Evolutionary conservation across 2,888 invertebrate genomes (phyloP).

Genomic region (Macrosoma leucophasiata): DNA sequence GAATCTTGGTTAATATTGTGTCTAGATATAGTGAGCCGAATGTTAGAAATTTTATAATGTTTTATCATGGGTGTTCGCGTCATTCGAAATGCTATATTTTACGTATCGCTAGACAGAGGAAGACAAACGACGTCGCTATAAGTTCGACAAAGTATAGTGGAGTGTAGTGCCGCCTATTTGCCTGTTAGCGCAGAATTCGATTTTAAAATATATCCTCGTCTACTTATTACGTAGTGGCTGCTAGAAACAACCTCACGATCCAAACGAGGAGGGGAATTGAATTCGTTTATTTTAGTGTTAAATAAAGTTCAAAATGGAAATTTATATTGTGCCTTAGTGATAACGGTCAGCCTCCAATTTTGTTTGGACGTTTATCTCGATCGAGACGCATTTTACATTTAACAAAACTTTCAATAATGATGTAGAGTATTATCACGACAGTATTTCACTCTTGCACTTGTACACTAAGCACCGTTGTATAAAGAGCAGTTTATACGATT

Average conservation of each 20-base stretch:
- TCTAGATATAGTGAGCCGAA: too few species aligned
- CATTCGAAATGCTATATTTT: too few species aligned
- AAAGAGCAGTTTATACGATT: slow-evolving; percentile 32
- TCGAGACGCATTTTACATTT: slow-evolving; percentile 37
- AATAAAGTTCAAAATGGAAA: slow-evolving; percentile 71
- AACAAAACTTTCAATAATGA: slow-evolving; percentile 14
- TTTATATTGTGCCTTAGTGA: slow-evolving; percentile 74
- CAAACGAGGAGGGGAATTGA: slow-evolving; percentile 45
- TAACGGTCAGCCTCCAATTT: slow-evolving; percentile 56
- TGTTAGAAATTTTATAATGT: too few species aligned
- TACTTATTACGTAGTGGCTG: slow-evolving; percentile 26
- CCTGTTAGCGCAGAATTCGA: not conserved
- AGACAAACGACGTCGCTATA: too few species aligned
- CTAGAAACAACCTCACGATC: slow-evolving; percentile 25
- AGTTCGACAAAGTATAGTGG: too few species aligned
- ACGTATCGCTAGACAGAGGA: too few species aligned
- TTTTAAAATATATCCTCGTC: too few species aligned
- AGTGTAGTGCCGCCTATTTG: too few species aligned
- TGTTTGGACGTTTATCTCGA: slow-evolving; percentile 41
- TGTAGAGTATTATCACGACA: slow-evolving; percentile 21
- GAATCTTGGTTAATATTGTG: too few species aligned
- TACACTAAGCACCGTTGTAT: slow-evolving; percentile 46
- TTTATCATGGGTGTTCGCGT: too few species aligned
- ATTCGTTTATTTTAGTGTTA: slow-evolving; percentile 60
- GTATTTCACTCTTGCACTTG: slow-evolving; percentile 47